phyloP scores from a whole-genome alignment of 2,113 vertebrate genomes.

The Hiodon tergisus region DNA sequence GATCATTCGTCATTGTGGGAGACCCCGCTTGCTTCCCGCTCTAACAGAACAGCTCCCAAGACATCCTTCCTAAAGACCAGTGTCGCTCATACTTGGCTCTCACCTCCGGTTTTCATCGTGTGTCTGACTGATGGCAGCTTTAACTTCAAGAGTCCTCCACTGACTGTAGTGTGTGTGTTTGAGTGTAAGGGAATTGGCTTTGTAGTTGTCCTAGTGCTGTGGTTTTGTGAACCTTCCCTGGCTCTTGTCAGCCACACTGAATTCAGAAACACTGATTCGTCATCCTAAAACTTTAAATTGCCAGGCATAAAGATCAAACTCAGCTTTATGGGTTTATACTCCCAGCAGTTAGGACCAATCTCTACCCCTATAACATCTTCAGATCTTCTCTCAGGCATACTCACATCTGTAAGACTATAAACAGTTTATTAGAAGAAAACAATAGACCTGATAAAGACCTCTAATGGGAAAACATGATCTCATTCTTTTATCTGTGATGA shows the following conservation, averaged over 20 bases:
- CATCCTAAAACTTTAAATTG: background rate
- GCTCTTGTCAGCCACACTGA: background rate
- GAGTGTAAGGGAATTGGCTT: background rate
- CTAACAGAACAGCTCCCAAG: background rate
- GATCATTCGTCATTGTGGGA: background rate
- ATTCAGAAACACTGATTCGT: background rate
- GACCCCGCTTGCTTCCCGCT: background rate
- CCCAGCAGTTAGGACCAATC: too few relatives aligned
- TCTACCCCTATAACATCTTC: too few relatives aligned
- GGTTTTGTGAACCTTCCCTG: background rate
- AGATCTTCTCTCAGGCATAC: too few relatives aligned
- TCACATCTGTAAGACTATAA: background rate
- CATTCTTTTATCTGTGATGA: background rate
- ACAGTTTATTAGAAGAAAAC: background rate
- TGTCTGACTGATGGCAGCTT: slow-evolving; percentile 3
- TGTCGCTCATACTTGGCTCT: background rate
- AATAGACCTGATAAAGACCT: background rate
- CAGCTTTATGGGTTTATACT: too few relatives aligned
- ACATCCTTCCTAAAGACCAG: background rate
- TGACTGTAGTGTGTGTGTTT: background rate
- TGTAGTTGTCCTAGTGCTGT: background rate
- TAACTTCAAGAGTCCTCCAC: background rate
- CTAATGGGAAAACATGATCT: background rate
- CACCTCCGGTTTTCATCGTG: background rate
- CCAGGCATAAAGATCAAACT: background rate